Percentiles rank a stretch among this genome's conserved stretches.
These are phyloP conservation scores for Macropus fuliginosus DNA, from an alignment of 2,797 vertebrate genomes.

Conservation along the genomic window DNA sequence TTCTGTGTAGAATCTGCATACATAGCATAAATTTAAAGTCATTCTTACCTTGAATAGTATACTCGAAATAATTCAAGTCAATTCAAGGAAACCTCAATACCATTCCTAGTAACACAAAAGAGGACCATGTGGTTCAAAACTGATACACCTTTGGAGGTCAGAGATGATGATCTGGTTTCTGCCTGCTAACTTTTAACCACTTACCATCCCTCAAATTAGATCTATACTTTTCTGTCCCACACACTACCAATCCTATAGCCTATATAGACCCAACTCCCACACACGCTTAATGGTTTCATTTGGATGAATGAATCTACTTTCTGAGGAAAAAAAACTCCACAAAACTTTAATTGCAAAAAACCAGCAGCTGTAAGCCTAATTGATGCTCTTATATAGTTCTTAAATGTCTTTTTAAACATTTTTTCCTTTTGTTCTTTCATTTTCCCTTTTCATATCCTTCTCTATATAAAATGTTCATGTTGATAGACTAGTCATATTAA, in stretches of 20 bases:
- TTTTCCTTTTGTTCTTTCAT: conserved; percentile 48
- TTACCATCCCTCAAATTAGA: background rate
- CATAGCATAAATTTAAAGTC: background rate
- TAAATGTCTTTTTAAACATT: conserved; percentile 27
- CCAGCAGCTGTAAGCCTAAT: conserved; percentile 36
- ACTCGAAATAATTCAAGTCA: background rate
- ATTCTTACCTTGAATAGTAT: background rate
- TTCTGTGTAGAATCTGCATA: background rate
- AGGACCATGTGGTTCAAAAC: background rate
- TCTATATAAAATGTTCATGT: background rate
- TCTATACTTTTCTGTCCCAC: background rate
- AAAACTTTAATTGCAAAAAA: conserved; percentile 45
- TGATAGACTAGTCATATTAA: background rate
- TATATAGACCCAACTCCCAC: background rate
- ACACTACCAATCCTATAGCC: background rate
- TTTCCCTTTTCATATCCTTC: background rate
- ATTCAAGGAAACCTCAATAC: background rate
- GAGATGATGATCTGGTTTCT: background rate
- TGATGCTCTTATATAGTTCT: conserved; percentile 13
- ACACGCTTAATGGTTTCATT: background rate
- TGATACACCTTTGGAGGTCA: background rate
- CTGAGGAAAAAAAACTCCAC: background rate
- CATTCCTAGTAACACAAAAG: background rate
- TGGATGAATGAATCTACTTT: background rate
- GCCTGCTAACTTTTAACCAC: background rate